phyloP scores from a whole-genome alignment of 2,797 vertebrate species.

The Pogoniulus pusillus region DNA sequence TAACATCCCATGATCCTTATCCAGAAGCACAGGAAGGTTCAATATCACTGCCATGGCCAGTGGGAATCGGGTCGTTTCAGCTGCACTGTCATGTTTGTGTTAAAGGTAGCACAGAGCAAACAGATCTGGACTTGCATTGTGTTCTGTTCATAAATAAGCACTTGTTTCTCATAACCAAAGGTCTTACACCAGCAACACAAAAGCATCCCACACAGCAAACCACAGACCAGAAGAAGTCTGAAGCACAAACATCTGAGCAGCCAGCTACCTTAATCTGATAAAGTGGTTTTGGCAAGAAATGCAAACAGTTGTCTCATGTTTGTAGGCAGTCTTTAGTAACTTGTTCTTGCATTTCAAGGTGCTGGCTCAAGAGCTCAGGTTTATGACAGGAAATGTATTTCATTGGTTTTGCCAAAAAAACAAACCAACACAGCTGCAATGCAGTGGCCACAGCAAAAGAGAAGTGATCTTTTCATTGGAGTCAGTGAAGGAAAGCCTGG shows the following conservation, averaged over 20 bases:
- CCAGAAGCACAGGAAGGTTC: neutral
- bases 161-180: neutral
- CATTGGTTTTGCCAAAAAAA: neutral
- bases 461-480: neutral
- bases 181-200: neutral
- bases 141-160: neutral
- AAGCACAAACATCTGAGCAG: neutral
- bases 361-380: neutral
- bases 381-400: constrained; percentile 5
- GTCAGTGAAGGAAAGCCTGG: neutral
- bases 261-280: constrained; percentile 17
- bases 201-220: neutral
- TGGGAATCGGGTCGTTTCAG: neutral
- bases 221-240: neutral
- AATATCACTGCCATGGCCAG: neutral
- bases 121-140: neutral
- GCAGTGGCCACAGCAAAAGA: neutral
- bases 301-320: constrained; percentile 20
- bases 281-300: neutral
- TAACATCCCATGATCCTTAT: neutral
- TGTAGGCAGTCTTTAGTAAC: neutral
- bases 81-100: neutral
- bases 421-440: neutral
- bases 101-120: neutral
- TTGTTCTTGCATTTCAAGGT: constrained; percentile 13